These are phyloP conservation scores for Toxotes jaculatrix DNA, from an alignment of 2,113 vertebrate genomes.

Conservation along the genomic window DNA sequence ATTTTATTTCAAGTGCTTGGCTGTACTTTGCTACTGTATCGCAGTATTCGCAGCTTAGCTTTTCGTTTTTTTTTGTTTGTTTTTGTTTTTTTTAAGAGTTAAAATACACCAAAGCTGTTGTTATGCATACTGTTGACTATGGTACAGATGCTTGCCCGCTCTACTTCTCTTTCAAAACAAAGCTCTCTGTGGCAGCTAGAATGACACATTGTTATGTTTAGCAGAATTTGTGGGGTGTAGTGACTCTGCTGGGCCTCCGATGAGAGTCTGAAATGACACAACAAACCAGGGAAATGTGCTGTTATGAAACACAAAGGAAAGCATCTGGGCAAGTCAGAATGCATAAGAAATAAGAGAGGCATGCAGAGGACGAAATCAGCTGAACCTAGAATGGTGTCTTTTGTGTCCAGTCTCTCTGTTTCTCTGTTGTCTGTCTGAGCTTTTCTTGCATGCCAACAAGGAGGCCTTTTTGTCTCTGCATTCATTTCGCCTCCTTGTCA, in stretches of 20 bases:
- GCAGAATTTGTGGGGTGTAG: conserved; percentile 22
- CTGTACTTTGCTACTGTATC: not conserved
- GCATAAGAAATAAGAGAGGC: conserved; percentile 1
- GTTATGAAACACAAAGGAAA: conserved; percentile 6
- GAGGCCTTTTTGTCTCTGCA: not conserved
- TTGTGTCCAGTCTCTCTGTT: conserved; percentile 10
- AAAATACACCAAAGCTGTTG: conserved; percentile 38
- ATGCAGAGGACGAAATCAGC: not conserved
- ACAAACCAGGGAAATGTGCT: conserved; percentile 24
- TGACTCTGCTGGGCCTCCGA: conserved; percentile 5
- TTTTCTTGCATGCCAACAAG: not conserved
- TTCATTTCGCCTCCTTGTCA: not conserved
- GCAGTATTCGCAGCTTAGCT: not conserved
- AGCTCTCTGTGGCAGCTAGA: conserved; percentile 7
- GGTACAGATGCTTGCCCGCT: conserved; percentile 1
- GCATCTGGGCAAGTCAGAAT: conserved; percentile 20
- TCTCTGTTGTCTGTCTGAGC: not conserved
- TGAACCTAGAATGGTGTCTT: not conserved
- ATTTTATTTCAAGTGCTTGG: not conserved
- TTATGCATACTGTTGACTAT: conserved; percentile 22
- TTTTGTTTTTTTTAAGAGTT: conserved; percentile 32
- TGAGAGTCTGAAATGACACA: conserved; percentile 27
- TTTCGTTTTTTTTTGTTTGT: conserved; percentile 26
- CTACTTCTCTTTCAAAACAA: conserved; percentile 26
- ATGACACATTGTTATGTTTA: conserved; percentile 36